Evolutionary conservation across 1,140 invertebrate genomes (phyloP), one percentile per base, ranked within the genome.

Genomic region (Aphidius ervi): DNA sequence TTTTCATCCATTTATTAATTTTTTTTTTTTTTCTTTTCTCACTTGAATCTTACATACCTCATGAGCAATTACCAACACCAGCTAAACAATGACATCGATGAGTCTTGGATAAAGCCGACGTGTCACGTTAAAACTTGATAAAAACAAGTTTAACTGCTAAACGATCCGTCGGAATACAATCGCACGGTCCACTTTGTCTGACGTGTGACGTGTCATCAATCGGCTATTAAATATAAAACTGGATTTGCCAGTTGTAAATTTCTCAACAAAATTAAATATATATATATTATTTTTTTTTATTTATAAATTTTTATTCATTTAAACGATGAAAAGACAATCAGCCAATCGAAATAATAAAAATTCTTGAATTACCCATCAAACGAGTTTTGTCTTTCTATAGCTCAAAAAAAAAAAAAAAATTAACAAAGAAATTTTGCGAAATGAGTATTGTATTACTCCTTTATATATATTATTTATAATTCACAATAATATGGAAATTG

Each of bases 171-270:
- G 47, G 47, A 16, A 31, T 16, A 31, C 23, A 31, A 31, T 31
- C 20, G 20, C 47, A 49, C 47, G 47, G 16, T 31, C 47, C 47
- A 49, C 47, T 49, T 49, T 49, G 47, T 16, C 47, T 49, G 47
- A 49, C 31, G 47, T 23, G 10, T 49, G n/a, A 49, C n/a, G 20
- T 23, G 47, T 49, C 16, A 49, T 49, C 47, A 49, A 49, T 49
- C 31, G 47, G 47, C 47, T 49, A 49, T 49, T 49, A 49, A 49
- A 49, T 49, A 49, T 31, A 49, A 49, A 49, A 49, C 47, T 49
- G 16, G 47, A 49, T 49, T 16, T 10, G 16, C 40, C 52, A 54
- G 16, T 54, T 54, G n/a, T 16, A 10, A n/a, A 39, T 53, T 53
- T 31, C 50, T 31, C 5, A 8, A 53, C 23, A 10, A 16, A 39